Percentiles rank a stretch among this genome's conserved stretches.
Conservation (phyloP, 2,113 vertebrate genomes). For the Benitochromis conjunctus region DNA sequence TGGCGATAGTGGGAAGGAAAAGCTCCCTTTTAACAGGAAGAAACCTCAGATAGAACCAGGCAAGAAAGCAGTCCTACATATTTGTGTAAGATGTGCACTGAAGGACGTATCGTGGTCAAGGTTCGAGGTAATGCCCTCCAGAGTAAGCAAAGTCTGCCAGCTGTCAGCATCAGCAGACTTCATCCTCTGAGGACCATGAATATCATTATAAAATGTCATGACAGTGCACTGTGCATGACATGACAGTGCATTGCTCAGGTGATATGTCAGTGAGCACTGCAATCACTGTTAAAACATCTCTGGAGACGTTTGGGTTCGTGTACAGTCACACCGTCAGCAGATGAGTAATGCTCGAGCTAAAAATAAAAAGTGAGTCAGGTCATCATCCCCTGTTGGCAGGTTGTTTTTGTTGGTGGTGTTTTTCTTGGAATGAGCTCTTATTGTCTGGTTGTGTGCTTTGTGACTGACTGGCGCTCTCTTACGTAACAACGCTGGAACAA, state of each 20-base stretch:
- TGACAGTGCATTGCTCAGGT: background rate
- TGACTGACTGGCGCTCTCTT: background rate
- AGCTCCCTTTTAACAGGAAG: background rate
- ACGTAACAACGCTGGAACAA: background rate
- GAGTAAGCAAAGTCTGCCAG: background rate
- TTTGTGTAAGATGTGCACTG: background rate
- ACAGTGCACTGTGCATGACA: background rate
- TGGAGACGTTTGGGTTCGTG: background rate
- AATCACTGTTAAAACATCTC: background rate
- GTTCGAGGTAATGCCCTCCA: background rate
- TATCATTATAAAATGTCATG: background rate
- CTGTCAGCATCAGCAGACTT: background rate
- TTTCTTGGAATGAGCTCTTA: background rate
- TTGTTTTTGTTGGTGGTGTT: background rate
- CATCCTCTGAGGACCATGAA: background rate
- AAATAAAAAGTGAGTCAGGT: background rate
- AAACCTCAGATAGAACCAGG: background rate
- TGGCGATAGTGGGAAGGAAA: background rate
- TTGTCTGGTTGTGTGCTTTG: background rate
- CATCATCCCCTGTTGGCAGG: background rate
- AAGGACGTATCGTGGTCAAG: background rate
- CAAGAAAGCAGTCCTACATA: background rate
- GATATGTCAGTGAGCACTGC: background rate
- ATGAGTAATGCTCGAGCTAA: background rate
- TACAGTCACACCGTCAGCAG: background rate